These are phyloP conservation scores for Heliconius hermathena DNA, from an alignment of 1,140 invertebrate genomes.

Conservation along the genomic window DNA sequence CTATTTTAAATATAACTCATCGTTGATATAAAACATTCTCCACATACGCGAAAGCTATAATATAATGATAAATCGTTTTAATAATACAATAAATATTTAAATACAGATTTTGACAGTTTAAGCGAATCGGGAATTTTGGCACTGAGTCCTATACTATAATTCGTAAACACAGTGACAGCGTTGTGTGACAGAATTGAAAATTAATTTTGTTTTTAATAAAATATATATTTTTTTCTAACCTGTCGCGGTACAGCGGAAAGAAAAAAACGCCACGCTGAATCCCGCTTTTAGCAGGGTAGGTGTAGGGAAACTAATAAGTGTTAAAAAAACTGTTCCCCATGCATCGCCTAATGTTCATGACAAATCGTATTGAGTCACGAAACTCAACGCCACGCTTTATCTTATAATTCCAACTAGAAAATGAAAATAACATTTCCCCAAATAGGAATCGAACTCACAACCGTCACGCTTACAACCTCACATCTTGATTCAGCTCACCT, in stretches of 20 bases:
- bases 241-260: neutral
- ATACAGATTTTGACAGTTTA: neutral
- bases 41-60: neutral
- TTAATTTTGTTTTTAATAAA: constrained; percentile 9
- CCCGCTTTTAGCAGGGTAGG: too few relatives aligned
- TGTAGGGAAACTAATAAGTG: too few relatives aligned
- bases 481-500: too few relatives aligned
- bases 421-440: too few relatives aligned
- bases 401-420: too few relatives aligned
- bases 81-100: constrained; percentile 9
- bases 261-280: too few relatives aligned
- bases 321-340: too few relatives aligned
- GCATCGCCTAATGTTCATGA: too few relatives aligned
- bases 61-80: constrained; percentile 6
- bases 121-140: constrained; percentile 25
- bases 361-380: too few relatives aligned
- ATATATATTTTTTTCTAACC: neutral
- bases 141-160: constrained; percentile 23
- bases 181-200: constrained; percentile 29
- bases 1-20: neutral
- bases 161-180: constrained; percentile 19
- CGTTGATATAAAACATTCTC: neutral
- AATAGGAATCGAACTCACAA: too few relatives aligned
- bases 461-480: too few relatives aligned
- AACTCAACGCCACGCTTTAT: too few relatives aligned